These are phyloP conservation scores for Anaspis maculata DNA, from an alignment of 2,888 invertebrate species.

Conservation along the genomic window DNA sequence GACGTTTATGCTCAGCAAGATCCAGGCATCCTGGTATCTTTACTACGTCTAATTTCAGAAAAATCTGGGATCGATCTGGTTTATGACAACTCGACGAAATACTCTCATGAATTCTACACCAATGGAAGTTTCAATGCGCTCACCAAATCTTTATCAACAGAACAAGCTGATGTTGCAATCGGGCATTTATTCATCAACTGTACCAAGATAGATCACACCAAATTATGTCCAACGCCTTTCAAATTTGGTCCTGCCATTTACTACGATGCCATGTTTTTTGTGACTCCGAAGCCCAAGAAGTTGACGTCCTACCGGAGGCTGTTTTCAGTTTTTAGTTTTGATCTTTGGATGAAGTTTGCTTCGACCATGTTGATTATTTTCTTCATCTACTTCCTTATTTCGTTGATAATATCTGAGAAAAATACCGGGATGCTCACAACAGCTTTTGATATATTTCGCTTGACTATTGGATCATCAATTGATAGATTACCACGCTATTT, in stretches of 20 bases:
- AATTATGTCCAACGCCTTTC: background rate
- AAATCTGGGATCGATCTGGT: too few relatives aligned
- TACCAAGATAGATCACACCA: too few relatives aligned
- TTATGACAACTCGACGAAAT: too few relatives aligned
- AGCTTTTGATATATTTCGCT: background rate
- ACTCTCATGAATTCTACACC: too few relatives aligned
- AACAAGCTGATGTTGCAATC: too few relatives aligned
- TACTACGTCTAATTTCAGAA: too few relatives aligned
- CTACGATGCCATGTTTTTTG: conserved; percentile 11
- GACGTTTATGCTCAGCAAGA: too few relatives aligned
- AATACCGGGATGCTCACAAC: background rate
- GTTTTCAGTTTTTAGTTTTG: background rate
- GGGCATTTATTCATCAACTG: conserved; percentile 20
- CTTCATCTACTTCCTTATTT: background rate
- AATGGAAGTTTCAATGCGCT: too few relatives aligned
- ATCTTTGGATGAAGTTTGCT: background rate
- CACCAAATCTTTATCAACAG: too few relatives aligned
- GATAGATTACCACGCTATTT: background rate
- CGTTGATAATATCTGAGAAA: background rate
- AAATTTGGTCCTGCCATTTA: conserved; percentile 17
- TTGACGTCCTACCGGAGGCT: conserved; percentile 14
- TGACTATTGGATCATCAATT: background rate
- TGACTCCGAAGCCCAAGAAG: conserved; percentile 9
- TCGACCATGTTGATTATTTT: background rate
- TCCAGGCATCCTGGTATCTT: too few relatives aligned